Evolutionary conservation across 2,888 invertebrate genomes (phyloP), one percentile per base, ranked within the genome.

Genomic region (Meiosimyza decipiens): DNA sequence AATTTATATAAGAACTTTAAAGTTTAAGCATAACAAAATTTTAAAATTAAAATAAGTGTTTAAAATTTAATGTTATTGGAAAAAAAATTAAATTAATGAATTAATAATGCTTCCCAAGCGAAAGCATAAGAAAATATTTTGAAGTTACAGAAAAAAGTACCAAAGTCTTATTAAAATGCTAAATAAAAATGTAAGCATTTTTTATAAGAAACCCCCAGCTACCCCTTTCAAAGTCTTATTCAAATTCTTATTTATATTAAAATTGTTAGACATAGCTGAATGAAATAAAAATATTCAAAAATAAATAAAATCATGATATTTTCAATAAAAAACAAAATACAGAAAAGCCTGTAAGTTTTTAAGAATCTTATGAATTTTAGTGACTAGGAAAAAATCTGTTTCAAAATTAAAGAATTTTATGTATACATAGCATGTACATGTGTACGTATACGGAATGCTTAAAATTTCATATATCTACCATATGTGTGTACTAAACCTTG

Each of bases 111-210:
- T 40, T 6, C 40, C 9, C 9, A 40, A 40, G 40, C 40, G 33
- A 62, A 62, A 40, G 9, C 6, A 62, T 40, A n/a, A 62, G 28
- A 62, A 22, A 28, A 62, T 40, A 62, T 62, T 11, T 40, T 62
- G 47, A 62, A 40, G 16, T 47, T 9, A 40, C n/a, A 40, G 63
- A 47, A 63, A 50, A 63, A 63, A 50, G 64, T 64, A 64, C 64
- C 64, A 64, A 64, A 64, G 64, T 64, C 51, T 64, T 51, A 51
- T 52, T 33, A 64, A 63, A 64, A 64, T 28, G 28, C 28, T 51
- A 51, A 64, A 64, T 12, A 3, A 51, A 64, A 64, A 63, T 49
- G 22, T 13, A 51, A 64, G 15, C 28, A 50, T 51, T 64, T 51
- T 51, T 51, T 40, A 13, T 40, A 51, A 63, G 51, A 50, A 64